A percentile compares a stretch with the other conserved stretches of the same genome.
phyloP scores from a whole-genome alignment of 2,888 invertebrate genomes.

The Parnassius mnemosyne region DNA sequence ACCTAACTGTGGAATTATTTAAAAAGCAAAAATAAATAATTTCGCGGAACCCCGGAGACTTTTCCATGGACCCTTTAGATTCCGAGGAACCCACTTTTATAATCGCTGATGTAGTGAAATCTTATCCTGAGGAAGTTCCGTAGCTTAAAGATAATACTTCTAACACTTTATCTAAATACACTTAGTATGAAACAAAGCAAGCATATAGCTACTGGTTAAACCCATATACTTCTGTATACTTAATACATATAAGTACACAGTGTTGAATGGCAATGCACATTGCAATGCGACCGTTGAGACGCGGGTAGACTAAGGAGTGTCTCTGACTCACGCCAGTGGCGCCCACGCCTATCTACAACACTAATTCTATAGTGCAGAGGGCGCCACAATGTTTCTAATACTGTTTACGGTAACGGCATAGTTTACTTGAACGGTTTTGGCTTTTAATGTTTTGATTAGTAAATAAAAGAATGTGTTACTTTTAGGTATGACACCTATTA shows the following conservation, averaged over 20 bases:
- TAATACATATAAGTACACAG: constrained; percentile 7
- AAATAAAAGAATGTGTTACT: too few relatives aligned
- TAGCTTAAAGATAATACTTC: too few relatives aligned
- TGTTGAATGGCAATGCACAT: constrained; percentile 37
- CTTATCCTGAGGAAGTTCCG: too few relatives aligned
- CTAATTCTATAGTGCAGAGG: constrained; percentile 52
- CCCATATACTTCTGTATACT: constrained; percentile 11
- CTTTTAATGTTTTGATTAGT: too few relatives aligned
- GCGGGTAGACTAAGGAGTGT: constrained; percentile 49
- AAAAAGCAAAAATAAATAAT: too few relatives aligned
- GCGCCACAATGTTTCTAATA: constrained; percentile 40
- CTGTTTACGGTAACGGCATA: constrained; percentile 7
- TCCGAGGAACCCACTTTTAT: too few relatives aligned
- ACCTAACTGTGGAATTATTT: too few relatives aligned
- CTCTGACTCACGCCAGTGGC: constrained; percentile 57
- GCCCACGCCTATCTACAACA: constrained; percentile 53
- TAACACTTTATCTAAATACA: too few relatives aligned
- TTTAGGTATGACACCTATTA: too few relatives aligned
- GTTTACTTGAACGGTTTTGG: not conserved
- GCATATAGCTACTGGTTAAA: constrained; percentile 10
- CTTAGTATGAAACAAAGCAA: not conserved
- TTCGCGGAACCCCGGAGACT: too few relatives aligned
- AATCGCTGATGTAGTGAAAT: too few relatives aligned
- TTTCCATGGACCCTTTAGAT: too few relatives aligned
- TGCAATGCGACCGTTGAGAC: constrained; percentile 30